Conservation (phyloP, 2,888 invertebrate species). For the Ormyrus pomaceus region DNA sequence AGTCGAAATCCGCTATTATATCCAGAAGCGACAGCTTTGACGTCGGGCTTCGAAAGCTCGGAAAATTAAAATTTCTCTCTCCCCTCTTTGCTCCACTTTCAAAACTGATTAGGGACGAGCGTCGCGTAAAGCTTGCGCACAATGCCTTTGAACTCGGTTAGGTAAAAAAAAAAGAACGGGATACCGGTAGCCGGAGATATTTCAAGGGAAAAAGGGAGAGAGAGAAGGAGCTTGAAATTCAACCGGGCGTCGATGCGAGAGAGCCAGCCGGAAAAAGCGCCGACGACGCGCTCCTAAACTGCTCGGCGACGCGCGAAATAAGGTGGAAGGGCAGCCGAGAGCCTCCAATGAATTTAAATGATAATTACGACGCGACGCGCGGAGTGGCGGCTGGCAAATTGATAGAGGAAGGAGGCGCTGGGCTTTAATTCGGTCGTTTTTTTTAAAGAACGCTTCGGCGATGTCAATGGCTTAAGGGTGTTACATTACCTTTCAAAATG, state of each 20-base stretch:
- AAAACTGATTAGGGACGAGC: no score
- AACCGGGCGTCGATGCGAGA: conserved; percentile 21
- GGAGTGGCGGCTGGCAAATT: background rate
- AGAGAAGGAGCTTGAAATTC: conserved; percentile 35
- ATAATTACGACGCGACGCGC: conserved; percentile 35
- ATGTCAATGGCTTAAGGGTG: no score
- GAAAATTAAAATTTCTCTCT: no score
- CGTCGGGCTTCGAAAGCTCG: no score
- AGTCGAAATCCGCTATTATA: no score
- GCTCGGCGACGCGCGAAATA: conserved; percentile 47
- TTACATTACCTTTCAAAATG: no score
- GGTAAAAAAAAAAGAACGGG: background rate
- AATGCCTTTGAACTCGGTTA: conserved; percentile 17
- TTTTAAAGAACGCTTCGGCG: no score
- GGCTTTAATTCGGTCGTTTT: no score
- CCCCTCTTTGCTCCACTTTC: no score
- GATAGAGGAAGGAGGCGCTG: no score
- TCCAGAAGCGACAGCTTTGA: no score
- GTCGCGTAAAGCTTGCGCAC: background rate
- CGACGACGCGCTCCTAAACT: background rate
- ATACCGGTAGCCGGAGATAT: background rate
- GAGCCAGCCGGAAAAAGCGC: conserved; percentile 11
- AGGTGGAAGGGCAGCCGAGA: conserved; percentile 2
- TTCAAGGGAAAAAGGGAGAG: background rate
- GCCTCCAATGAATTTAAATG: conserved; percentile 46